Percentiles rank a stretch among this genome's conserved stretches.
Evolutionary conservation across 1,140 invertebrate species (phyloP).

Genomic region (Drosophila repletoides): DNA sequence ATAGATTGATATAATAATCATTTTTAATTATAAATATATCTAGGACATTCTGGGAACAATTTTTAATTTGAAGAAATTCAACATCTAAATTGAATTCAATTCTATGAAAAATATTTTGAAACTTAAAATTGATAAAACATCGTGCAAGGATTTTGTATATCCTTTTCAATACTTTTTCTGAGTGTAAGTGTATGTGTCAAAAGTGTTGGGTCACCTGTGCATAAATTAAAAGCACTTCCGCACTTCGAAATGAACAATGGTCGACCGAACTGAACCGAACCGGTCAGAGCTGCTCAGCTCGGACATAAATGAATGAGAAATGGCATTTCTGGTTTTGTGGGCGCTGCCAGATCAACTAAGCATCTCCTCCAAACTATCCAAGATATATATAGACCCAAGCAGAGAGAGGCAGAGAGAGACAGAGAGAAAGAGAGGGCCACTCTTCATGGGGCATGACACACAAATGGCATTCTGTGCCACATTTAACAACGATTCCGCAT

Average conservation of each 20-base stretch:
- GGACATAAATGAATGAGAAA: conserved; percentile 36
- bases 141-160: too few species aligned
- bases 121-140: too few species aligned
- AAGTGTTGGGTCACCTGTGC: conserved; percentile 50
- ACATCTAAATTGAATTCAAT: too few species aligned
- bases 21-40: too few species aligned
- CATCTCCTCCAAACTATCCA: background rate
- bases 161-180: too few species aligned
- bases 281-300: conserved; percentile 5
- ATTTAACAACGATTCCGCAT: background rate
- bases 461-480: background rate
- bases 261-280: too few species aligned
- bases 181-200: conserved; percentile 3
- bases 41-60: too few species aligned
- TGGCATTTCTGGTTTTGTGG: conserved; percentile 24
- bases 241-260: conserved; percentile 36
- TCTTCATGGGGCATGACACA: background rate
- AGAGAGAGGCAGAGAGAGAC: background rate
- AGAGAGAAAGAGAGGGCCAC: background rate
- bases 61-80: too few species aligned
- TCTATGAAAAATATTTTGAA: too few species aligned
- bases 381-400: conserved; percentile 7
- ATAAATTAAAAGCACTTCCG: conserved; percentile 50
- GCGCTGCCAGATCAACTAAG: conserved; percentile 1
- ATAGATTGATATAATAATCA: too few species aligned